Base-by-base conservation (phyloP, 2,888 invertebrate species). In the Drosophila stalkeri region DNA sequence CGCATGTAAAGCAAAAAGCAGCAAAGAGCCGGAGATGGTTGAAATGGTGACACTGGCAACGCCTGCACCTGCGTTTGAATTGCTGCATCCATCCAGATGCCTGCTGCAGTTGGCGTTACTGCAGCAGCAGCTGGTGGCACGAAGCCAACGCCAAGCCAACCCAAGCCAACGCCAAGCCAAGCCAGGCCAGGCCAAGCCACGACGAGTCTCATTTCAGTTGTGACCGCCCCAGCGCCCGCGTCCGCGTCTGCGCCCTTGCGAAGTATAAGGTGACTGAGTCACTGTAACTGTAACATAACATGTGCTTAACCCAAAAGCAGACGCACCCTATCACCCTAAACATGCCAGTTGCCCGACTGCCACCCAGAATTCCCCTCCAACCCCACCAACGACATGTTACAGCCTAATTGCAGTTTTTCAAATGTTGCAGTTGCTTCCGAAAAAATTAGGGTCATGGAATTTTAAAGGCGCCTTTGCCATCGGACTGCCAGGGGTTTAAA, bases 391-490 rank as follows among this genome's bases (percentile, higher is more conserved):
- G 77, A 75, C 80, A 80, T 78, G 76, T 68, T 72, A 78, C 80
- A 71, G 77, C 81, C 82, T 82, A 82, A 80, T 81, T 81, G 81
- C 81, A 81, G 81, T 81, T 81, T 81, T 81, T 80, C 81, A 80
- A 81, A 80, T 79, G 82, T 77, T 80, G 73, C 82, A 82, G 79
- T 74, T 82, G 82, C 81, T 81, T 82, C 82, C 81, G 77, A 81
- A 82, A 82, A 82, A 82, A 82, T 82, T 82, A 82, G 82, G 82
- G 82, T 80, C 81, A 82, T 81, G 80, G 75, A 81, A 81, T 80
- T 72, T 81, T 72, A 75, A 82, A 82, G 82, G 77, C 80, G 72
- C 67, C 71, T 71, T 70, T 66, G 69, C 75, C 51, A 72, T 65
- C 59, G 71, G 64, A 68, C 67, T 66, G 66, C 65, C 59, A 64